Percentiles rank a stretch among this genome's conserved stretches.
phyloP scores from a whole-genome alignment of 2,888 invertebrate species.

The Eupithecia insigniata region DNA sequence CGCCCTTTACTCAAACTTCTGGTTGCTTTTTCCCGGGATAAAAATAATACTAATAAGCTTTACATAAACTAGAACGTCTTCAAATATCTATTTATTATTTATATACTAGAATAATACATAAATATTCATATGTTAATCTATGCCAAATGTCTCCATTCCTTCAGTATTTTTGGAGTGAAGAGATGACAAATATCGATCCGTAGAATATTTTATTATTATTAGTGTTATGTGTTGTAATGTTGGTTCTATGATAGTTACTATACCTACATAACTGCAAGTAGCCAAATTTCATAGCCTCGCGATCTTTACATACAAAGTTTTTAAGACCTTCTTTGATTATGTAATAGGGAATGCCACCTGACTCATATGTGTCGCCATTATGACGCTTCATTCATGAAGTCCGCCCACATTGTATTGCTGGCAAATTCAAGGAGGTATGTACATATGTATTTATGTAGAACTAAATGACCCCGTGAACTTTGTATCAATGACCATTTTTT shows the following conservation, averaged over 20 bases:
- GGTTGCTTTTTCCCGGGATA: too few relatives aligned
- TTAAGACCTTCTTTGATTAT: slow-evolving; percentile 50
- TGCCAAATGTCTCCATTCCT: too few relatives aligned
- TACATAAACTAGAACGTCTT: too few relatives aligned
- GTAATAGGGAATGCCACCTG: slow-evolving; percentile 73
- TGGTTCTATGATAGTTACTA: neutral
- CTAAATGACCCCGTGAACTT: too few relatives aligned
- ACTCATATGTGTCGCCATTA: slow-evolving; percentile 58
- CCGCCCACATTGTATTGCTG: slow-evolving; percentile 33
- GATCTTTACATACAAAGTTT: neutral
- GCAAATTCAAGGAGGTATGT: neutral
- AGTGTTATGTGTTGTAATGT: neutral
- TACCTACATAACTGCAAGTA: neutral
- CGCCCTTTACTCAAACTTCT: too few relatives aligned
- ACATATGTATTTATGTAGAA: neutral
- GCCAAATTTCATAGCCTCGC: neutral
- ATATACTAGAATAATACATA: too few relatives aligned
- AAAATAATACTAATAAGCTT: too few relatives aligned
- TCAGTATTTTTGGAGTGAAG: too few relatives aligned
- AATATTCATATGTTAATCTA: too few relatives aligned
- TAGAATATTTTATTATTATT: neutral
- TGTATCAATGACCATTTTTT: too few relatives aligned
- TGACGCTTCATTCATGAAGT: slow-evolving; percentile 57
- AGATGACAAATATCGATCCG: too few relatives aligned
- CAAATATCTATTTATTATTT: too few relatives aligned